phyloP scores from a whole-genome alignment of 2,888 invertebrate species.

The Neoscelio sp. region DNA sequence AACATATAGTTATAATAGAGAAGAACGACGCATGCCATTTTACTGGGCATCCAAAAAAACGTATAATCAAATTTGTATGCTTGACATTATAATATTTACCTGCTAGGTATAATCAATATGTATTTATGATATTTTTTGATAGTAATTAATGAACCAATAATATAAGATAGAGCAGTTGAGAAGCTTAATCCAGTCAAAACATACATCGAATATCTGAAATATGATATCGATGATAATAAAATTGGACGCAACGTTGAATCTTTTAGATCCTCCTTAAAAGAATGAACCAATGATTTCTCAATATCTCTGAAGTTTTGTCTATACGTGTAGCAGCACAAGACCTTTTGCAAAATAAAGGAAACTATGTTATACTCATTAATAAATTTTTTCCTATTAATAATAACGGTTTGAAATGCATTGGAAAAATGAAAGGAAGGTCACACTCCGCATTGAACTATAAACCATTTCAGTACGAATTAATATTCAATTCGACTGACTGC shows the following conservation, averaged over 20 bases:
- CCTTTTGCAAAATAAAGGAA: slow-evolving; percentile 33
- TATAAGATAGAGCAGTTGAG: slow-evolving; percentile 24
- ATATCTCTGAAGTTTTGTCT: slow-evolving; percentile 28
- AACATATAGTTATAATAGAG: too few species aligned
- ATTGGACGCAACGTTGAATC: slow-evolving; percentile 18
- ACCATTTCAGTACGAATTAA: too few species aligned
- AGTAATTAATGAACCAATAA: slow-evolving; percentile 46
- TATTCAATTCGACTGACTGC: too few species aligned
- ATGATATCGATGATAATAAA: slow-evolving; percentile 8
- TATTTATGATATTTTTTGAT: slow-evolving; percentile 57
- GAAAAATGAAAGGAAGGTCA: neutral
- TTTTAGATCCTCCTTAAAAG: slow-evolving; percentile 51
- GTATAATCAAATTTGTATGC: too few species aligned
- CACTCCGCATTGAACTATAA: too few species aligned
- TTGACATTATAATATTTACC: slow-evolving; percentile 25
- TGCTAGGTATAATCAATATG: slow-evolving; percentile 51
- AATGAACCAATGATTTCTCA: slow-evolving; percentile 4
- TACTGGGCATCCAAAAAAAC: too few species aligned
- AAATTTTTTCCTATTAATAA: neutral
- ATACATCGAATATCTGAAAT: slow-evolving; percentile 1
- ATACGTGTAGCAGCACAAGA: slow-evolving; percentile 36
- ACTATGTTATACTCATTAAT: too few species aligned
- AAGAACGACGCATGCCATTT: too few species aligned
- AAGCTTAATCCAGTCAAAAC: slow-evolving; percentile 52
- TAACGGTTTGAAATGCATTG: too few species aligned